These are phyloP conservation scores for Momotus momota DNA, from an alignment of 2,797 vertebrate species.

Conservation along the genomic window DNA sequence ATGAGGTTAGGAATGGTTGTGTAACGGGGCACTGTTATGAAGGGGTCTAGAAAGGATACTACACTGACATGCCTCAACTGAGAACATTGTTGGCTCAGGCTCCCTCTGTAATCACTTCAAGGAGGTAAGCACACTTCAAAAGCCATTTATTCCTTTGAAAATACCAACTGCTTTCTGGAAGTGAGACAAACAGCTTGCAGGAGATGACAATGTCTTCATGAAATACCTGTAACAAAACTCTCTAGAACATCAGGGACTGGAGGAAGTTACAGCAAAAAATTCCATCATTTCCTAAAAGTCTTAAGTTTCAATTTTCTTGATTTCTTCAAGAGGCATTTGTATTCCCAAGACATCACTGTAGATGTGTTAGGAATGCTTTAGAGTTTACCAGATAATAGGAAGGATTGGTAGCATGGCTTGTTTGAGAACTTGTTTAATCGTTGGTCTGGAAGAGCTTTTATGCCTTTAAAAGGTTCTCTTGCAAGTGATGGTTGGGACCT, in stretches of 20 bases:
- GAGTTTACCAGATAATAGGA: background rate
- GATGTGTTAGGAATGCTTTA: background rate
- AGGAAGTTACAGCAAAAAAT: background rate
- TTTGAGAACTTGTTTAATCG: background rate
- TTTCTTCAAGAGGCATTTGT: background rate
- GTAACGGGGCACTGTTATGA: background rate
- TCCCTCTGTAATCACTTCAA: background rate
- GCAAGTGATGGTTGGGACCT: background rate
- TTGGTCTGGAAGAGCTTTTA: background rate
- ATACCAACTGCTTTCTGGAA: background rate
- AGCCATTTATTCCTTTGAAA: background rate
- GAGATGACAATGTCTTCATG: background rate
- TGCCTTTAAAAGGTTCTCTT: background rate
- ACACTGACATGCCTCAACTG: rapidly evolving
- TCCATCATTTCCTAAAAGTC: background rate
- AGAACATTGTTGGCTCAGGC: background rate
- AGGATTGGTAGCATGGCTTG: background rate
- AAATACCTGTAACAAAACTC: background rate
- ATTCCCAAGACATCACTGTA: background rate
- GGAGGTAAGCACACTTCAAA: background rate
- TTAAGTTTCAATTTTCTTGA: background rate
- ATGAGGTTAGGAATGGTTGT: background rate
- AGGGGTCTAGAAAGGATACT: background rate
- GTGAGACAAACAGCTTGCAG: background rate
- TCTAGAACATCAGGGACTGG: background rate